These are phyloP conservation scores for Cerastis leucographa DNA, from an alignment of 2,888 invertebrate genomes.

Conservation along the genomic window DNA sequence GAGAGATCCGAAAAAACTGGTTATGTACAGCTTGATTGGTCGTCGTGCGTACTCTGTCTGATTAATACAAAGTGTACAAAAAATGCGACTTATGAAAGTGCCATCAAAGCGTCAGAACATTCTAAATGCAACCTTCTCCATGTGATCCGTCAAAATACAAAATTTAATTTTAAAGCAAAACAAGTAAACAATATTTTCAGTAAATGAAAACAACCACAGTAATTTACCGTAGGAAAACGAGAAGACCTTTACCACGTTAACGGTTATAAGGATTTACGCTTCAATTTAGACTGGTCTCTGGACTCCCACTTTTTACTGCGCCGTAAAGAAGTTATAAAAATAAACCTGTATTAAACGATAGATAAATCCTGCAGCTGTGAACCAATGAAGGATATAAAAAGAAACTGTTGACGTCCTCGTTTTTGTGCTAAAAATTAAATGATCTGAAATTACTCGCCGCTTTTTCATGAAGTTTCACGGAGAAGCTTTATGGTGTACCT, in stretches of 20 bases:
- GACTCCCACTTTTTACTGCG: constrained; percentile 61
- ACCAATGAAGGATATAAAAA: constrained; percentile 41
- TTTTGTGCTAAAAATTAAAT: not conserved
- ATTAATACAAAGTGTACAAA: not conserved
- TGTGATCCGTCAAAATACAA: not conserved
- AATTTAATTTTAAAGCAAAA: constrained; percentile 7
- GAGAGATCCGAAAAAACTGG: too few species aligned
- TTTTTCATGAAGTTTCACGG: not conserved
- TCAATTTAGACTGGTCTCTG: constrained; percentile 60
- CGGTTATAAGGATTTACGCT: constrained; percentile 59
- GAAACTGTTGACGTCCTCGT: not conserved
- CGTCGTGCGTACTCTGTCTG: too few species aligned
- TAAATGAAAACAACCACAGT: constrained; percentile 35
- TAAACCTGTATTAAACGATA: constrained; percentile 58
- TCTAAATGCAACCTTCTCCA: not conserved
- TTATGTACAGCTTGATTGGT: too few species aligned
- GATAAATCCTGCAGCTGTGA: constrained; percentile 53
- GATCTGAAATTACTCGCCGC: not conserved
- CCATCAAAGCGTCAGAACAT: not conserved
- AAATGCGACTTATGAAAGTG: not conserved
- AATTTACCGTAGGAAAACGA: constrained; percentile 34
- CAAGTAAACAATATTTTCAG: constrained; percentile 38
- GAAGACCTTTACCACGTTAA: constrained; percentile 27
- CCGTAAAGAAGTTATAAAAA: constrained; percentile 66
- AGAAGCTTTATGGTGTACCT: not conserved